Evolutionary conservation across 2,797 vertebrate genomes (phyloP).

Genomic region (Rhinichthys osculus): DNA sequence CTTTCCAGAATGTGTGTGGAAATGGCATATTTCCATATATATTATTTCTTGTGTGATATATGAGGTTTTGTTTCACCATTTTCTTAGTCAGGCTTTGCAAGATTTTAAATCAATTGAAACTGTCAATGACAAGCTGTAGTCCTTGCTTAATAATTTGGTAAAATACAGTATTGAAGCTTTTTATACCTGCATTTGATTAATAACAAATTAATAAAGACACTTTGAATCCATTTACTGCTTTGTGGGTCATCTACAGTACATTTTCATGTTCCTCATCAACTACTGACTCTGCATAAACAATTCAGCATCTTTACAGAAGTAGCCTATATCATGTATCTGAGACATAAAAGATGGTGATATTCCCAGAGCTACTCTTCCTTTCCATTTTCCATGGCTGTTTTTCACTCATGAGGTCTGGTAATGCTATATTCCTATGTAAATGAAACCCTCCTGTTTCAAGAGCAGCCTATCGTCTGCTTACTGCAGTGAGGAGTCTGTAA

Average conservation of each 20-base stretch:
- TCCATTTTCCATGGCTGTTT: background rate
- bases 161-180: background rate
- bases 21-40: background rate
- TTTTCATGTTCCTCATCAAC: background rate
- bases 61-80: background rate
- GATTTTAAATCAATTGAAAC: background rate
- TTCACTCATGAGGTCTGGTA: conserved; percentile 20
- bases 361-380: conserved; percentile 33
- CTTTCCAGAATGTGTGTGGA: background rate
- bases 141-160: background rate
- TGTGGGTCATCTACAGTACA: background rate
- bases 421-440: conserved; percentile 44
- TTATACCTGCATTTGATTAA: background rate
- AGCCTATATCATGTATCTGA: conserved; percentile 1
- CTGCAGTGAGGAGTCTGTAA: conserved; percentile 16
- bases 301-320: background rate
- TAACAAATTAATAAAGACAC: background rate
- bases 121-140: background rate
- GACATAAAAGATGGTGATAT: conserved; percentile 35
- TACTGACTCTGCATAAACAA: background rate
- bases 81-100: background rate
- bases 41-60: background rate
- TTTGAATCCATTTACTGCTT: background rate
- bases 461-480: conserved; percentile 6
- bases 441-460: conserved; percentile 8